Percentiles rank a stretch among this genome's conserved stretches.
phyloP scores from a whole-genome alignment of 2,797 vertebrate genomes.

The Miopithecus talapoin region DNA sequence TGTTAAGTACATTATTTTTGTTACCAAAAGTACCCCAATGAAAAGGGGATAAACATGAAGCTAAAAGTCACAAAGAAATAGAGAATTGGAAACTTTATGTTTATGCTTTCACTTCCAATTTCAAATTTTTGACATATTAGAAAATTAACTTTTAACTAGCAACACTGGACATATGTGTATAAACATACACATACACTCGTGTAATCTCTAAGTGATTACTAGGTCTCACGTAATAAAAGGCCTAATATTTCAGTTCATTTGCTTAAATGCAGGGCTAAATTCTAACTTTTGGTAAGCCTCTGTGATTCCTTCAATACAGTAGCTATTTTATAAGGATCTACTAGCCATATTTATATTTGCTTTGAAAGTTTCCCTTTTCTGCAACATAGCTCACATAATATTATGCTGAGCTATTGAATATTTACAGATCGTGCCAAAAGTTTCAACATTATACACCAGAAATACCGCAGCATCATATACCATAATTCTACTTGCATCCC shows the following conservation, averaged over 20 bases:
- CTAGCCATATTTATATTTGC: not conserved
- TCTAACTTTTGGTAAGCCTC: not conserved
- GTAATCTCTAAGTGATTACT: not conserved
- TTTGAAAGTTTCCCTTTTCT: not conserved
- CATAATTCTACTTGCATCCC: not conserved
- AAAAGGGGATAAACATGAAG: not conserved
- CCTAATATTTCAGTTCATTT: not conserved
- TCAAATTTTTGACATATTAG: not conserved
- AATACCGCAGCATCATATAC: not conserved
- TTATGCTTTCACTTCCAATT: not conserved
- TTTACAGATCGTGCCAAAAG: not conserved
- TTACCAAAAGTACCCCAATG: not conserved
- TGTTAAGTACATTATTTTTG: not conserved
- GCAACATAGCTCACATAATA: not conserved
- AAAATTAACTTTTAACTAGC: slow-evolving; percentile 26
- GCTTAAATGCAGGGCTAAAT: not conserved
- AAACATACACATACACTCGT: not conserved
- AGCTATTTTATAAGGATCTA: not conserved
- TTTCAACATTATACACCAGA: not conserved
- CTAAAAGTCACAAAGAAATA: not conserved
- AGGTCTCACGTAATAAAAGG: not conserved
- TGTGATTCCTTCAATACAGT: not conserved
- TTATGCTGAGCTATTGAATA: not conserved
- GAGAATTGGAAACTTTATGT: not conserved
- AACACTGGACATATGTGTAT: not conserved